Conservation (phyloP, 2,888 invertebrate genomes). For the Andrena flavipes region DNA sequence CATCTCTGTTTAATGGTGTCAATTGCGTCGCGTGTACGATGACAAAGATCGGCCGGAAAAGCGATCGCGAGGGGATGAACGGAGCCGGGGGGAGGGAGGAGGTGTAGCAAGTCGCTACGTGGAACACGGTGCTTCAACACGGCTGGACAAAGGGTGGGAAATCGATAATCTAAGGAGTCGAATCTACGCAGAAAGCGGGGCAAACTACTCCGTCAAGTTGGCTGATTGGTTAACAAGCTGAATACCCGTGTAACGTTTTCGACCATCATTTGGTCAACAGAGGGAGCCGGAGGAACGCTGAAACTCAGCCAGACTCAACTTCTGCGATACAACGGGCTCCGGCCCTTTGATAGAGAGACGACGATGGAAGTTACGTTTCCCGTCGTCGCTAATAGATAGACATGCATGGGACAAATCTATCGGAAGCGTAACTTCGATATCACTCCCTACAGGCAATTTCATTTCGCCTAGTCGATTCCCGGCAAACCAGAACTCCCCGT, state of each 20-base stretch:
- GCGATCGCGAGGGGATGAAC: neutral
- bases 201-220: constrained; percentile 69
- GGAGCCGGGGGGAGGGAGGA: neutral
- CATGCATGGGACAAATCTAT: constrained; percentile 56
- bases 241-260: constrained; percentile 57
- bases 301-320: constrained; percentile 54
- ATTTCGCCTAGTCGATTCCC: neutral
- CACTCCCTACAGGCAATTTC: constrained; percentile 34
- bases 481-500: neutral
- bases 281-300: constrained; percentile 23
- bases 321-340: constrained; percentile 44
- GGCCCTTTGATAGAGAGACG: constrained; percentile 54
- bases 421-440: constrained; percentile 57
- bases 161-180: constrained; percentile 57
- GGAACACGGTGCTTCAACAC: constrained; percentile 37
- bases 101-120: neutral
- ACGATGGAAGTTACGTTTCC: constrained; percentile 41
- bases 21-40: neutral
- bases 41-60: neutral
- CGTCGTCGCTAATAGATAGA: constrained; percentile 35
- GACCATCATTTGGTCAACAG: constrained; percentile 31
- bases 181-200: constrained; percentile 63
- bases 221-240: constrained; percentile 75
- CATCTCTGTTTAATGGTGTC: neutral
- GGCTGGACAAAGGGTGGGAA: constrained; percentile 45